Conservation (phyloP, 2,888 invertebrate genomes). For the Heteromurus nitidus region DNA sequence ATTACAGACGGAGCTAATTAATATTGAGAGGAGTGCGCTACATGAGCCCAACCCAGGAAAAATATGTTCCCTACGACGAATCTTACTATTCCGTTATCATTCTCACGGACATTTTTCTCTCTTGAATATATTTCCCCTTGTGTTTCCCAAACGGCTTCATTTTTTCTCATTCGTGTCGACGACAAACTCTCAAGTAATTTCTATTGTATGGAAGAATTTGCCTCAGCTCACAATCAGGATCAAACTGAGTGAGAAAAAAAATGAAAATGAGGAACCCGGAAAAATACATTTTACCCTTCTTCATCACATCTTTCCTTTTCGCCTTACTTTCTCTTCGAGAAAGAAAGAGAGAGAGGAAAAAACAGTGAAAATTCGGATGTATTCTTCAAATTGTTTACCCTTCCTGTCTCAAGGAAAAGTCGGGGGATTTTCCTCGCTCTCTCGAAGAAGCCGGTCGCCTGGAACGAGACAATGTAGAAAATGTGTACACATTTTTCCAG, state of each 20-base stretch:
- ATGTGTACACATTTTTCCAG: too few relatives aligned
- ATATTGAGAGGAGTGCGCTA: slow-evolving; percentile 43
- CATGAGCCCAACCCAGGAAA: slow-evolving; percentile 7
- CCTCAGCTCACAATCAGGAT: slow-evolving; percentile 14
- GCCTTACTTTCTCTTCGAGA: not conserved
- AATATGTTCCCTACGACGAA: slow-evolving; percentile 30
- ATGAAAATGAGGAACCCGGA: slow-evolving; percentile 29
- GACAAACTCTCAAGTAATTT: slow-evolving; percentile 10
- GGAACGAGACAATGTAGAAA: not conserved
- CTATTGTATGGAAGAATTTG: slow-evolving; percentile 9
- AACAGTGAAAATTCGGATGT: not conserved
- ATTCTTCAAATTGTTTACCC: not conserved
- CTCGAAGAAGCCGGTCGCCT: not conserved
- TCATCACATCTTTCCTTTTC: not conserved
- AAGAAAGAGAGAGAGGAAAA: not conserved
- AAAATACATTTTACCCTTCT: slow-evolving; percentile 32
- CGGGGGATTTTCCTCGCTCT: not conserved
- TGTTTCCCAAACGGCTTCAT: slow-evolving; percentile 9
- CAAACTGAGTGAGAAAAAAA: slow-evolving; percentile 30
- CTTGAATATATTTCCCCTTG: slow-evolving; percentile 21
- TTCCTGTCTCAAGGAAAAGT: not conserved
- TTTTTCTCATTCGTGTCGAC: not conserved
- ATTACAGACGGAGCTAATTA: slow-evolving; percentile 59
- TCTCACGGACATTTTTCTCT: slow-evolving; percentile 5
- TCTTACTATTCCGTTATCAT: slow-evolving; percentile 21